Conservation (phyloP, 2,797 vertebrate genomes). For the Phalanger gymnotis region DNA sequence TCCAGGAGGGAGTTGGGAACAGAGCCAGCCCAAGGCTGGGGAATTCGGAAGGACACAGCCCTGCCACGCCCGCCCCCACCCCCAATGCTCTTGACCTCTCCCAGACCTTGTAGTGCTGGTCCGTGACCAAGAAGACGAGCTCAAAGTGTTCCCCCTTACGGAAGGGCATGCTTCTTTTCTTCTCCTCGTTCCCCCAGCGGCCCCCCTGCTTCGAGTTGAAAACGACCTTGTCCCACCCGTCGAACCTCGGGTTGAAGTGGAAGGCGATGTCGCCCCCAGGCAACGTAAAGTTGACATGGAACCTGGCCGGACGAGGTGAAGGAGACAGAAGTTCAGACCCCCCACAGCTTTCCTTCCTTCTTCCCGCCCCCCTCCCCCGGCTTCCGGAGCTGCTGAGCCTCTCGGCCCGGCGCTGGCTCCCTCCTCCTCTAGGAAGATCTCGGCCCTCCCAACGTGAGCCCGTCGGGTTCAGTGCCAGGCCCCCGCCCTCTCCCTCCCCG, state of each 20-base stretch:
- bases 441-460: no score
- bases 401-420: accelerated
- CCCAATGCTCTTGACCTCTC: accelerated
- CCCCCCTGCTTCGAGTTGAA: slow-evolving; percentile 86
- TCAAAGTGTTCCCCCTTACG: slow-evolving; percentile 85
- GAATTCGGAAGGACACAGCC: not conserved
- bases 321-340: no score
- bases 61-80: not conserved
- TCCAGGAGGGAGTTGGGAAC: accelerated
- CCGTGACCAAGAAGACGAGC: slow-evolving; percentile 82
- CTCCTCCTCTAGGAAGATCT: not conserved
- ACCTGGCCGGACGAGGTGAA: slow-evolving; percentile 49
- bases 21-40: accelerated
- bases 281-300: slow-evolving; percentile 85
- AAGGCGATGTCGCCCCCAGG: slow-evolving; percentile 85
- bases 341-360: no score
- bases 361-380: no score
- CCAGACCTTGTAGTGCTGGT: slow-evolving; percentile 87
- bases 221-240: slow-evolving; percentile 89
- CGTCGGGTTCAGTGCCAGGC: no score
- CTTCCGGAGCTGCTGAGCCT: no score
- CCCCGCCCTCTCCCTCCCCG: not conserved
- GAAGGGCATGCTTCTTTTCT: slow-evolving; percentile 87
- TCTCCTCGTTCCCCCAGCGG: slow-evolving; percentile 73
- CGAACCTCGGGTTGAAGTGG: slow-evolving; percentile 90